These are phyloP conservation scores for Prochilodus magdalenae DNA, from an alignment of 2,113 vertebrate species.

Conservation along the genomic window DNA sequence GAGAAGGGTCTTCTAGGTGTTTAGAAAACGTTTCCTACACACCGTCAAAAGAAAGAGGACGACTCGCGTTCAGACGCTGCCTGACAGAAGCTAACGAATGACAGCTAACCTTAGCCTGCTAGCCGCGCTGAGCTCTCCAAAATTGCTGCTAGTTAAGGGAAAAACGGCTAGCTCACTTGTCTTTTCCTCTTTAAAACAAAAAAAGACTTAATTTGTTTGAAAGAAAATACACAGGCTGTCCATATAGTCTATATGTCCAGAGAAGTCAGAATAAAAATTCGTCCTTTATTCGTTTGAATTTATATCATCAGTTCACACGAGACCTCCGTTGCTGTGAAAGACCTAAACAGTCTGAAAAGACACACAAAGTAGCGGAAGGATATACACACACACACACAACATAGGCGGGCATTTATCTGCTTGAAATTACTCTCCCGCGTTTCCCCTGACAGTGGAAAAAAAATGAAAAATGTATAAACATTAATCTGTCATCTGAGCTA, in stretches of 20 bases:
- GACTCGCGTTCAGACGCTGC: slow-evolving; percentile 20
- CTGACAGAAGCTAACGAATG: slow-evolving; percentile 55
- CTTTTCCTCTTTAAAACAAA: slow-evolving; percentile 67
- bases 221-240: slow-evolving; percentile 65
- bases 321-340: slow-evolving; percentile 82
- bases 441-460: slow-evolving; percentile 1
- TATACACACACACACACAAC: slow-evolving; percentile 64
- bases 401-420: slow-evolving; percentile 28
- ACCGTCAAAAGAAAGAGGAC: slow-evolving; percentile 55
- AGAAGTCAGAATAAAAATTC: slow-evolving; percentile 60
- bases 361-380: slow-evolving; percentile 80
- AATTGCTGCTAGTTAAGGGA: slow-evolving; percentile 33
- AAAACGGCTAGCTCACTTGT: slow-evolving; percentile 67
- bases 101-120: slow-evolving; percentile 70
- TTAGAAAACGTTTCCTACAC: slow-evolving; percentile 62
- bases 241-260: slow-evolving; percentile 57
- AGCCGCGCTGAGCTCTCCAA: slow-evolving; percentile 43
- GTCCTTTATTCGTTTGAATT: slow-evolving; percentile 57
- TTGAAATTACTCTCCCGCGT: neutral
- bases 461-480: neutral
- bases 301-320: slow-evolving; percentile 69
- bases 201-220: slow-evolving; percentile 58
- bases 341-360: slow-evolving; percentile 91
- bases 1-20: slow-evolving; percentile 53
- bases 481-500: neutral